These are phyloP conservation scores for Zaprionus tsacasi DNA, from an alignment of 1,140 invertebrate species.

Conservation along the genomic window DNA sequence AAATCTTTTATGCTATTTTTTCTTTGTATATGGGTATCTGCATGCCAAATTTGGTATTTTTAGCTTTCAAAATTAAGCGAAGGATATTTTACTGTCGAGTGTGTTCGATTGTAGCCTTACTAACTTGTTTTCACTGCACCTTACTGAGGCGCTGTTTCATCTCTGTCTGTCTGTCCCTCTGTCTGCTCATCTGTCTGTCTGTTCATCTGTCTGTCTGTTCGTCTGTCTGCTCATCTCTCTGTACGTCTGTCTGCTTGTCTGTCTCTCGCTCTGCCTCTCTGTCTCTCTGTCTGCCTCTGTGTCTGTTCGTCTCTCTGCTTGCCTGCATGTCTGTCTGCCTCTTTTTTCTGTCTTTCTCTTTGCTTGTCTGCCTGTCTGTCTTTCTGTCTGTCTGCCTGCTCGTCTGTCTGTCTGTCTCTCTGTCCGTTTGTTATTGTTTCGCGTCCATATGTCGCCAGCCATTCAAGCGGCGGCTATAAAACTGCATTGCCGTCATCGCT, in stretches of 20 bases:
- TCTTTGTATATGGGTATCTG: too few species aligned
- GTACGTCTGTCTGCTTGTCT: slow-evolving; percentile 4
- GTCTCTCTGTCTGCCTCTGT: neutral
- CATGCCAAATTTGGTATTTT: too few species aligned
- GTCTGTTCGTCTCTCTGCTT: slow-evolving; percentile 6
- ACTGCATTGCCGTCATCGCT: slow-evolving; percentile 34
- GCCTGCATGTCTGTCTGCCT: neutral
- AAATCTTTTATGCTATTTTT: too few species aligned
- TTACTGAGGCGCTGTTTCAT: neutral
- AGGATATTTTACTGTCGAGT: too few species aligned
- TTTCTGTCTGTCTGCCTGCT: neutral
- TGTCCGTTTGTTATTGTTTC: slow-evolving; percentile 48
- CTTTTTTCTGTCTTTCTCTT: neutral
- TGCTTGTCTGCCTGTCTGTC: neutral
- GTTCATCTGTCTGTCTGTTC: neutral
- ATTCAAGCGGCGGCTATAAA: slow-evolving; percentile 47
- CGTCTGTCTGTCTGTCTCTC: slow-evolving; percentile 3
- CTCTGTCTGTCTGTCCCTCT: neutral
- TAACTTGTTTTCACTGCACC: neutral
- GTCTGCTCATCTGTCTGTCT: neutral
- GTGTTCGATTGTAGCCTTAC: too few species aligned
- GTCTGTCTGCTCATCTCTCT: neutral
- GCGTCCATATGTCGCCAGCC: slow-evolving; percentile 74
- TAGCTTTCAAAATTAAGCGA: too few species aligned
- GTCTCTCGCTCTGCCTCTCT: slow-evolving; percentile 7